Conservation (phyloP, 2,113 vertebrate species). For the Onychostruthus taczanowskii region DNA sequence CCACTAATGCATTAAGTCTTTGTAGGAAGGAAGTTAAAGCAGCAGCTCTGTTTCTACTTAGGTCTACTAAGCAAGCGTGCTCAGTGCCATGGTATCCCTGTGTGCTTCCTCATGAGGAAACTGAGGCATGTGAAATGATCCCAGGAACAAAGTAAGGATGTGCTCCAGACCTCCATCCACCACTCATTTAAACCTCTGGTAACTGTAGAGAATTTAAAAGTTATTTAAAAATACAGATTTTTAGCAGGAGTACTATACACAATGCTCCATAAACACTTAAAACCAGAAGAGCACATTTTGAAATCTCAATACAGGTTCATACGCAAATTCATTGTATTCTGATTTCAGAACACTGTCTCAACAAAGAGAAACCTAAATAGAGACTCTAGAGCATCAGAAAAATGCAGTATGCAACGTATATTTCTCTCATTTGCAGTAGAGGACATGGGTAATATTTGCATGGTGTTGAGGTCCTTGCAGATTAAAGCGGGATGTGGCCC, state of each 20-base stretch:
- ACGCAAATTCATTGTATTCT: background rate
- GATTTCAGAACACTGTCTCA: background rate
- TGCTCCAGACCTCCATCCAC: background rate
- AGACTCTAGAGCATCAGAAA: background rate
- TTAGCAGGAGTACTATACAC: background rate
- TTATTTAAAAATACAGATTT: background rate
- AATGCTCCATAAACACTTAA: background rate
- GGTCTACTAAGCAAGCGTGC: background rate
- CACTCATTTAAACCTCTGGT: background rate
- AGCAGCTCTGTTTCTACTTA: background rate
- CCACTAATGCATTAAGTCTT: background rate
- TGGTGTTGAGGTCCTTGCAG: background rate
- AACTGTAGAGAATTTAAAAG: background rate
- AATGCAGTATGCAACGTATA: background rate
- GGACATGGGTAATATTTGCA: background rate
- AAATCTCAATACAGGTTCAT: background rate
- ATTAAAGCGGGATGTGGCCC: background rate
- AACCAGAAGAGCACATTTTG: background rate
- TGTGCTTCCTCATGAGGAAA: background rate
- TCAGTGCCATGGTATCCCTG: background rate
- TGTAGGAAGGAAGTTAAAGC: background rate
- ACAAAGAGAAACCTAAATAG: background rate
- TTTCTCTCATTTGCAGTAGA: background rate
- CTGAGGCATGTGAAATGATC: background rate
- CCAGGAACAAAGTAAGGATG: background rate